These are phyloP conservation scores for Mythimna lalbum DNA, from an alignment of 2,888 invertebrate genomes.

Conservation along the genomic window DNA sequence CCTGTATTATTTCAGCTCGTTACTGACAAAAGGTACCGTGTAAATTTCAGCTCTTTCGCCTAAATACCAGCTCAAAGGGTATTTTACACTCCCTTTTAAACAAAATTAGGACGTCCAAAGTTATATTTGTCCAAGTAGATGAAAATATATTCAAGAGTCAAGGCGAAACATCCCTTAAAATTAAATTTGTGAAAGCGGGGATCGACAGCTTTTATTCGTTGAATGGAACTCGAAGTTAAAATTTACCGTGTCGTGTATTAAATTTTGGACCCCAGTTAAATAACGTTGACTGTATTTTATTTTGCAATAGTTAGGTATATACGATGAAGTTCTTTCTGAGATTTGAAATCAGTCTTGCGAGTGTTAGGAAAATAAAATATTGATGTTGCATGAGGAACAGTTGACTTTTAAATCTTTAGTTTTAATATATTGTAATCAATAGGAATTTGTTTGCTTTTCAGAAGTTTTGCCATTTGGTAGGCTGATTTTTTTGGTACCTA, in stretches of 20 bases:
- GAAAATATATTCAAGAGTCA: slow-evolving; percentile 61
- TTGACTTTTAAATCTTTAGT: too few relatives aligned
- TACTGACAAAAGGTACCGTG: slow-evolving; percentile 42
- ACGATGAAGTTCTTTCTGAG: slow-evolving; percentile 4
- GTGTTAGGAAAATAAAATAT: background rate
- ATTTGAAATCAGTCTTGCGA: background rate
- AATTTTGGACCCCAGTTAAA: slow-evolving; percentile 44
- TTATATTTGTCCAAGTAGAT: slow-evolving; percentile 62
- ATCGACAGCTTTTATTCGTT: slow-evolving; percentile 56
- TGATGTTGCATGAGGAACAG: background rate
- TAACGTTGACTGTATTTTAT: slow-evolving; percentile 47
- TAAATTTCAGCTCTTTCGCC: slow-evolving; percentile 42
- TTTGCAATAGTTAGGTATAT: slow-evolving; percentile 22
- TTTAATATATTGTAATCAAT: too few relatives aligned
- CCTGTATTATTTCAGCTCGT: slow-evolving; percentile 41
- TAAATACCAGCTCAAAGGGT: slow-evolving; percentile 56
- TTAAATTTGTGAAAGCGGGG: slow-evolving; percentile 58
- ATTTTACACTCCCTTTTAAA: slow-evolving; percentile 51
- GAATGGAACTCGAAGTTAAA: slow-evolving; percentile 54
- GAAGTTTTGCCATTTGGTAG: too few relatives aligned
- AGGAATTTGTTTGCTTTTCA: too few relatives aligned
- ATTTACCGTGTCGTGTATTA: slow-evolving; percentile 55
- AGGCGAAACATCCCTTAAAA: slow-evolving; percentile 53
- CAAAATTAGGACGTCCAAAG: slow-evolving; percentile 58
- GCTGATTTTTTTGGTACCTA: too few relatives aligned